Evolutionary conservation across 2,888 invertebrate species (phyloP).

Genomic region (Patella pellucida): DNA sequence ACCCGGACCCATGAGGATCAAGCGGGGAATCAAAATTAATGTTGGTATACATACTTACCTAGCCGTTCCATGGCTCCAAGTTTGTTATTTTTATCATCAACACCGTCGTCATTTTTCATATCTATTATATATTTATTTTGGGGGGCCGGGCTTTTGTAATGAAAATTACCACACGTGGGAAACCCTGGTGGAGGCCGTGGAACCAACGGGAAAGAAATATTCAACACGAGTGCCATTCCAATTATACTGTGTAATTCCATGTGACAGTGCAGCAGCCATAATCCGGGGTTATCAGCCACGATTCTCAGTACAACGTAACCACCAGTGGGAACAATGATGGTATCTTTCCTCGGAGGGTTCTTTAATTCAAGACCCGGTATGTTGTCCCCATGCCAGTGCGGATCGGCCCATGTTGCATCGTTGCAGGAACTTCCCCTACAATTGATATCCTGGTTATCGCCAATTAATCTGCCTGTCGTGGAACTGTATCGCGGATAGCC

Average conservation of each 20-base stretch:
- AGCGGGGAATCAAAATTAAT: too few relatives aligned
- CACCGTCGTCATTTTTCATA: too few relatives aligned
- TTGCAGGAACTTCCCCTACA: slow-evolving; percentile 35
- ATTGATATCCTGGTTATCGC: slow-evolving; percentile 32
- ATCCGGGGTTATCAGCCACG: slow-evolving; percentile 59
- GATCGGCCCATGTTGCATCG: slow-evolving; percentile 30
- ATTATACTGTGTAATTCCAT: slow-evolving; percentile 61
- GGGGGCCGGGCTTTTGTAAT: background rate
- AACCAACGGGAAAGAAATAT: slow-evolving; percentile 73
- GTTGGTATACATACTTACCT: too few relatives aligned
- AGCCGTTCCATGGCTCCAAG: too few relatives aligned
- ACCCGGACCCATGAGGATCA: too few relatives aligned
- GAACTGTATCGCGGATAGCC: slow-evolving; percentile 28
- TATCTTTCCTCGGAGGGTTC: slow-evolving; percentile 58
- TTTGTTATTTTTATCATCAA: too few relatives aligned
- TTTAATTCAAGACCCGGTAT: slow-evolving; percentile 28
- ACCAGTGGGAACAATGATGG: slow-evolving; percentile 64
- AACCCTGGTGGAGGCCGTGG: slow-evolving; percentile 33
- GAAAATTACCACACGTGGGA: slow-evolving; percentile 22
- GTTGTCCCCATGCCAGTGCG: slow-evolving; percentile 24
- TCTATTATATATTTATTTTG: too few relatives aligned
- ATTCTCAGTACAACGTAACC: slow-evolving; percentile 66
- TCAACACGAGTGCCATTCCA: slow-evolving; percentile 62
- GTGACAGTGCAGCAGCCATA: slow-evolving; percentile 37
- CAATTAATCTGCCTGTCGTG: slow-evolving; percentile 23